Conservation (phyloP, 1,140 invertebrate species). For the Atta colombica region DNA sequence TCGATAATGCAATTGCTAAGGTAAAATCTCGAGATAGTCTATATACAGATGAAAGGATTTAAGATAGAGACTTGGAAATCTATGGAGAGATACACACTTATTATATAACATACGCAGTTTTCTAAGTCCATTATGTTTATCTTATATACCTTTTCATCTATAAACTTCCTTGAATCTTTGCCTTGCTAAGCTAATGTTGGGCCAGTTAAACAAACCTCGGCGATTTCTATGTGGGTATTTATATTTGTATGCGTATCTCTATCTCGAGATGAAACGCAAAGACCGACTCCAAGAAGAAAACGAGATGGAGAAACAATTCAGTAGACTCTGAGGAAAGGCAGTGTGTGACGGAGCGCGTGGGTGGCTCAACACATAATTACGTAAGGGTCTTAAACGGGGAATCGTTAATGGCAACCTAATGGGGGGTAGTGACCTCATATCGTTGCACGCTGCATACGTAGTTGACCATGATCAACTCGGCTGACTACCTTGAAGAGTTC, state of each 20-base stretch:
- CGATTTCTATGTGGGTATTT: not conserved
- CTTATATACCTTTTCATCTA: no score
- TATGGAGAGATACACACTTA: not conserved
- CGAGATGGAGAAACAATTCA: constrained; percentile 24
- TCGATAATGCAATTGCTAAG: not conserved
- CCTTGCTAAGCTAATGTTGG: no score
- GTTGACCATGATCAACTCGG: constrained; percentile 44
- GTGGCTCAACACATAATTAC: constrained; percentile 58
- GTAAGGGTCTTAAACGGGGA: constrained; percentile 58
- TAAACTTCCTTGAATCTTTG: no score
- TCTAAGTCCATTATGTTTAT: no score
- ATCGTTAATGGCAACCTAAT: constrained; percentile 64
- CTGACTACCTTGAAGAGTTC: constrained; percentile 11
- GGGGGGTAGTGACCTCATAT: constrained; percentile 40
- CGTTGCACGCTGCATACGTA: constrained; percentile 18
- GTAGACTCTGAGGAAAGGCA: constrained; percentile 10
- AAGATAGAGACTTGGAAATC: not conserved
- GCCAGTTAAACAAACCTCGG: no score
- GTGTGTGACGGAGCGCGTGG: constrained; percentile 51
- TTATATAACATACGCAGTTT: not conserved
- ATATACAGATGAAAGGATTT: not conserved
- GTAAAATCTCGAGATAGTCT: not conserved
- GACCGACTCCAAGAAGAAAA: constrained; percentile 22
- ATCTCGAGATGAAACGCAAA: not conserved
- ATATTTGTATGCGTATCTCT: not conserved